These are phyloP conservation scores for Microplitis mediator DNA, from an alignment of 1,140 invertebrate species.

Conservation along the genomic window DNA sequence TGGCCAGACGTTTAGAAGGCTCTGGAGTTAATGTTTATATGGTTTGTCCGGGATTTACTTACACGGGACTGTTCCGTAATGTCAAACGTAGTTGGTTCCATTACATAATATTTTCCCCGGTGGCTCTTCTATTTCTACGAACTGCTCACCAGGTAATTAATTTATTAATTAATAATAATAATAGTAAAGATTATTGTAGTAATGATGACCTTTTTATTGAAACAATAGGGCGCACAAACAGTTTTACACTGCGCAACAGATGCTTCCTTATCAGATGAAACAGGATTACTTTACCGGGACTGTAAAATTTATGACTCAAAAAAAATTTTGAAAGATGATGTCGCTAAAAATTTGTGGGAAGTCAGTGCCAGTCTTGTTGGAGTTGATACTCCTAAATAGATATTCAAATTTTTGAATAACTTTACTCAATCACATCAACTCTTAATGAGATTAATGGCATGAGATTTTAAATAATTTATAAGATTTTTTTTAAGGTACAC, in stretches of 20 bases:
- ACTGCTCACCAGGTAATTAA: constrained; percentile 73
- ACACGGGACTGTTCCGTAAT: constrained; percentile 77
- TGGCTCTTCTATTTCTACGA: constrained; percentile 74
- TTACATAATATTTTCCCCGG: constrained; percentile 71
- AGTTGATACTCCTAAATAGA: constrained; percentile 15
- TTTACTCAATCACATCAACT: background rate
- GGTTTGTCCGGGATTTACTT: constrained; percentile 85
- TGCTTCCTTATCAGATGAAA: constrained; percentile 67
- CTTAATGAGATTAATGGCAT: no score
- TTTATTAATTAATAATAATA: background rate
- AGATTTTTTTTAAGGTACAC: background rate
- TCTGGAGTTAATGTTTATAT: constrained; percentile 74
- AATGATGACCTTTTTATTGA: constrained; percentile 27
- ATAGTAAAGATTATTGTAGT: background rate
- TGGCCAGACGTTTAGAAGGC: constrained; percentile 66
- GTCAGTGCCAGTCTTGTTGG: constrained; percentile 67
- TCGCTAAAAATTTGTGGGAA: constrained; percentile 73
- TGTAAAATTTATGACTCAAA: constrained; percentile 72
- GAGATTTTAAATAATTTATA: background rate
- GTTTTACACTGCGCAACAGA: constrained; percentile 77
- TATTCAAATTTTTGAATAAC: background rate
- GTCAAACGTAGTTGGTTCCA: constrained; percentile 73
- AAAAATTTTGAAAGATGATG: constrained; percentile 66
- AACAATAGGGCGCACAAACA: constrained; percentile 74
- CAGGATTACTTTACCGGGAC: constrained; percentile 75